phyloP scores from a whole-genome alignment of 2,888 invertebrate genomes.

The Mycogona germanica region DNA sequence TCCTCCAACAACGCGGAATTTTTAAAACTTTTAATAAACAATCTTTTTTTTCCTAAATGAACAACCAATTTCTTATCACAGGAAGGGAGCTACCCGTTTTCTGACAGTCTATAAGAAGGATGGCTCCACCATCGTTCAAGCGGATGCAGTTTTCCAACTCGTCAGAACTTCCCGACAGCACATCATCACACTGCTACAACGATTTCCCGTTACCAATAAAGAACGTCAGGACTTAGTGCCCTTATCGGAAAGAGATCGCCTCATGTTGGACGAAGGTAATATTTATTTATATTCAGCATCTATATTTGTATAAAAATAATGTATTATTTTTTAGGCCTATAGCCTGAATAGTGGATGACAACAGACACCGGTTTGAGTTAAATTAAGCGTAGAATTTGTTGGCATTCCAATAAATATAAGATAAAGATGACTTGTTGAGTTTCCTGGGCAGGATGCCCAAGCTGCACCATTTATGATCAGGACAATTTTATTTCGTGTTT shows the following conservation, averaged over 20 bases:
- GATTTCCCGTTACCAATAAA: constrained; percentile 52
- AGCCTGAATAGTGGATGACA: too few relatives aligned
- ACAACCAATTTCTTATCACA: constrained; percentile 26
- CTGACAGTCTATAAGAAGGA: constrained; percentile 57
- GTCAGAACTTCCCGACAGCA: constrained; percentile 49
- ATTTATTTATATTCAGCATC: not conserved
- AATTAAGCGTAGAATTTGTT: not conserved
- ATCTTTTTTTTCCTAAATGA: not conserved
- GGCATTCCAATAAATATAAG: too few relatives aligned
- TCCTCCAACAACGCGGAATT: not conserved
- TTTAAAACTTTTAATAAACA: not conserved
- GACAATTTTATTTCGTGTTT: too few relatives aligned
- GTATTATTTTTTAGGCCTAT: too few relatives aligned
- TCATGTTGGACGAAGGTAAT: constrained; percentile 43
- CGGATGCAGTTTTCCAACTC: constrained; percentile 50
- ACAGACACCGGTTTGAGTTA: too few relatives aligned
- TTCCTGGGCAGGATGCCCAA: too few relatives aligned
- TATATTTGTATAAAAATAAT: not conserved
- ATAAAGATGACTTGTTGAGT: too few relatives aligned
- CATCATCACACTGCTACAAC: constrained; percentile 47
- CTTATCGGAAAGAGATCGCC: constrained; percentile 50
- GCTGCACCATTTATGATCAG: too few relatives aligned
- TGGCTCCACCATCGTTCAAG: constrained; percentile 52
- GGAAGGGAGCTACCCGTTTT: constrained; percentile 51
- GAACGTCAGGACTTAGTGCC: constrained; percentile 58